Conservation (phyloP, 2,113 vertebrate species). For the Bambusicola thoracicus region DNA sequence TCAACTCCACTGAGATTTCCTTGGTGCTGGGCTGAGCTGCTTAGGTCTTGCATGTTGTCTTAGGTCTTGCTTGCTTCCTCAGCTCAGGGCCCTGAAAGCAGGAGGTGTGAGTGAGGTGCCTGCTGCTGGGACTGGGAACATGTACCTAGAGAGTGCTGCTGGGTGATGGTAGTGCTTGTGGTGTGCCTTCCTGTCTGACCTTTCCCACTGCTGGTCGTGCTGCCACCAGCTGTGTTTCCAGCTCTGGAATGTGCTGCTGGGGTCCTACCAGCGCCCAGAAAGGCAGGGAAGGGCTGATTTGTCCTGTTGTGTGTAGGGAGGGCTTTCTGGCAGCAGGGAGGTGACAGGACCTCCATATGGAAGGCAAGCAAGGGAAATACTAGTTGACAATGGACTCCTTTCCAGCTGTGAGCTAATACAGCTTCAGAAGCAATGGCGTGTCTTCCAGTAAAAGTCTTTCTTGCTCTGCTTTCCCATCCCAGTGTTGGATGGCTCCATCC, state of each 20-base stretch:
- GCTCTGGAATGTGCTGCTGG: background rate
- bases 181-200: background rate
- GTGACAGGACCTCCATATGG: background rate
- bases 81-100: fast-evolving
- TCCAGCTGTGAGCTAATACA: slow-evolving; percentile 40
- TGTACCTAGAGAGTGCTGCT: background rate
- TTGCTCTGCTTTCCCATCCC: background rate
- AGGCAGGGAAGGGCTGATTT: background rate
- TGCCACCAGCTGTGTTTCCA: background rate
- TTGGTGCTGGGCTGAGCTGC: background rate
- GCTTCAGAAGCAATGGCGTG: background rate
- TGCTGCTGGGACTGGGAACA: background rate
- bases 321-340: background rate
- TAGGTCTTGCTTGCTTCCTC: fast-evolving
- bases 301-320: background rate
- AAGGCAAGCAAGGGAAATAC: background rate
- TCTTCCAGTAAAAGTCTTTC: slow-evolving; percentile 13
- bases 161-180: background rate
- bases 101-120: background rate
- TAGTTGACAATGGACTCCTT: background rate
- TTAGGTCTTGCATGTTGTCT: background rate
- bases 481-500: background rate
- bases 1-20: background rate
- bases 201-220: background rate
- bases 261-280: background rate